Evolutionary conservation across 37 sponge, comb jelly and placozoan genomes (phyloP).

Genomic region (Theonella swinhoei): DNA sequence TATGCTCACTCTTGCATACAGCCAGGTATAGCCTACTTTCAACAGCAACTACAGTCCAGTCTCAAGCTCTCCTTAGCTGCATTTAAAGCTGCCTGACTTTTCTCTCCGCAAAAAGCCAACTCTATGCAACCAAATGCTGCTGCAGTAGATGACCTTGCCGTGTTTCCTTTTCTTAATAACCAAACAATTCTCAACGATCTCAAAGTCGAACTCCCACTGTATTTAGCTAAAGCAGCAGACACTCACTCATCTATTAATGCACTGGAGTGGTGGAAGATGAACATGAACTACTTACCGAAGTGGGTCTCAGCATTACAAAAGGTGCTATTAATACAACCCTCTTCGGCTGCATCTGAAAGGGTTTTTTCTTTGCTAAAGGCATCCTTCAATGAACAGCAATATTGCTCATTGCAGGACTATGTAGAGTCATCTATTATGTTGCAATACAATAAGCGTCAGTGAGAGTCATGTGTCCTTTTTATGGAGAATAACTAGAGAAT

Average conservation of each 20-base stretch:
- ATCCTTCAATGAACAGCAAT: slow-evolving; percentile 18
- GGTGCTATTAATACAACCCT: slow-evolving; percentile 24
- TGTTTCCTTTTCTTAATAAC: slow-evolving; percentile 11
- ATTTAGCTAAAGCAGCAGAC: slow-evolving; percentile 39
- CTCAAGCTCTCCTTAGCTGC: not conserved
- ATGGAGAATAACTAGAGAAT: not conserved
- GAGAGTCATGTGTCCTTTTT: not conserved
- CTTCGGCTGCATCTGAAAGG: slow-evolving; percentile 31
- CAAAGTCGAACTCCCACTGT: slow-evolving; percentile 35
- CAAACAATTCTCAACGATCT: slow-evolving; percentile 16
- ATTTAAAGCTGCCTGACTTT: not conserved
- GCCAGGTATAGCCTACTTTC: not conserved
- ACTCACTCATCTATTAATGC: not conserved
- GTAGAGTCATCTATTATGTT: slow-evolving; percentile 35
- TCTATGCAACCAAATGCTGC: not conserved
- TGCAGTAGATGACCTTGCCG: not conserved
- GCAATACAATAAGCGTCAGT: slow-evolving; percentile 5
- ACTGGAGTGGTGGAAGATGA: slow-evolving; percentile 16
- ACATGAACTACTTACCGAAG: not conserved
- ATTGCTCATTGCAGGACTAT: slow-evolving; percentile 24
- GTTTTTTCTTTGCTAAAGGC: slow-evolving; percentile 29
- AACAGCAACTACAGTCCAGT: not conserved
- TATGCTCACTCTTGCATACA: not conserved
- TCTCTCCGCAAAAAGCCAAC: not conserved
- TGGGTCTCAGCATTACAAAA: slow-evolving; percentile 5